These are phyloP conservation scores for Dasyurus viverrinus DNA, from an alignment of 2,113 vertebrate genomes.

Conservation along the genomic window DNA sequence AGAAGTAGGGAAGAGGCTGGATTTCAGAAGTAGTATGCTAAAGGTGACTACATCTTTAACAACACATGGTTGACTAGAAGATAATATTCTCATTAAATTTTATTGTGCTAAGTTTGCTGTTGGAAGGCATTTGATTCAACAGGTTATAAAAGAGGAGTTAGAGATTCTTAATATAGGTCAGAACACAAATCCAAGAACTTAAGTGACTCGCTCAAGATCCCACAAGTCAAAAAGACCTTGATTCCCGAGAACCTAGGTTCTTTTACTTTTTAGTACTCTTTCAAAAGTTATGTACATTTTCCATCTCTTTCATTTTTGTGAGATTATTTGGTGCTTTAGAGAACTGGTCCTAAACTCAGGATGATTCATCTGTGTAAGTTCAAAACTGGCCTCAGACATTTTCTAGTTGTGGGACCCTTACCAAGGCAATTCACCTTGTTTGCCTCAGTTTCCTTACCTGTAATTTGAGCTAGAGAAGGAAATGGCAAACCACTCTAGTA, in stretches of 20 bases:
- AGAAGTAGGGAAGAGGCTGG: not conserved
- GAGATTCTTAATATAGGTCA: not conserved
- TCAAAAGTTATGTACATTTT: not conserved
- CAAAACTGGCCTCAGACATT: not conserved
- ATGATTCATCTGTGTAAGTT: not conserved
- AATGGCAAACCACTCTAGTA: not conserved
- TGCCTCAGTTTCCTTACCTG: not conserved
- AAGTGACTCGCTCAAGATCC: not conserved
- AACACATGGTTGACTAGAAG: not conserved
- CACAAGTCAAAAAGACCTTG: not conserved
- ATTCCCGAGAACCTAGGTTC: not conserved
- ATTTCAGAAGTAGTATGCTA: not conserved
- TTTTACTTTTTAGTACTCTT: not conserved
- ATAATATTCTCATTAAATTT: too few species aligned
- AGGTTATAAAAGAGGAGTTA: not conserved
- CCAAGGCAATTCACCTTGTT: not conserved
- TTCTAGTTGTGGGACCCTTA: not conserved
- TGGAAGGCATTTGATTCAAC: not conserved
- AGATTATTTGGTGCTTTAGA: not conserved
- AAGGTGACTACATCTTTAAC: not conserved
- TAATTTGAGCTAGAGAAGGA: not conserved
- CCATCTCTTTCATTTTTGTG: not conserved
- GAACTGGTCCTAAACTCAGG: not conserved
- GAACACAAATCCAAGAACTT: not conserved
- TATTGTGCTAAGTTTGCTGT: not conserved